These are phyloP conservation scores for Cybosia mesomella DNA, from an alignment of 2,888 invertebrate species.

Conservation along the genomic window DNA sequence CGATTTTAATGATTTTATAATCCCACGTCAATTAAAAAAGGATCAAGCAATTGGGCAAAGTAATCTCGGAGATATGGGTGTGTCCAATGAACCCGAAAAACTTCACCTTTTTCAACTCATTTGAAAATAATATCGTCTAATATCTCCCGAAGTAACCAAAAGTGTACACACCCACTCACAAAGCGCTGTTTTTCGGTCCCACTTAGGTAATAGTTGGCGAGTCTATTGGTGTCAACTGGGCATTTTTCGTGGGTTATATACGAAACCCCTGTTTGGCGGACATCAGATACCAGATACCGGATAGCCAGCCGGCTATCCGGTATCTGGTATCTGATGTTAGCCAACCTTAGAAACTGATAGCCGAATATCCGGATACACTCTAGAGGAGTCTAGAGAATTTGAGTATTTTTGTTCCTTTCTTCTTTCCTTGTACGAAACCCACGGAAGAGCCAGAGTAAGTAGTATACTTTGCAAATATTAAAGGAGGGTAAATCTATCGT, in stretches of 20 bases:
- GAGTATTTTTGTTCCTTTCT: neutral
- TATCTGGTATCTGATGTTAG: too few relatives aligned
- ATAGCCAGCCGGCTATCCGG: too few relatives aligned
- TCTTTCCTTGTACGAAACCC: neutral
- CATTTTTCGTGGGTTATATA: too few relatives aligned
- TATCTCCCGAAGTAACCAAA: neutral
- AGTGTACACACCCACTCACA: neutral
- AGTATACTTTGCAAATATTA: neutral
- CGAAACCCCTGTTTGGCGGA: too few relatives aligned
- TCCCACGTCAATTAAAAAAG: neutral
- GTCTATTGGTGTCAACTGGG: neutral
- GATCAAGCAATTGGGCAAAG: neutral
- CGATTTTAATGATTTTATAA: neutral
- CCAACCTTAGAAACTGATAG: too few relatives aligned
- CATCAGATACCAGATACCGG: neutral
- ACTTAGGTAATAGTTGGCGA: neutral
- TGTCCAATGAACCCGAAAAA: neutral
- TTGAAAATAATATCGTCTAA: neutral
- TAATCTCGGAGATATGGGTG: neutral
- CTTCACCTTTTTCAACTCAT: neutral
- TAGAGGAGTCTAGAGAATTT: too few relatives aligned
- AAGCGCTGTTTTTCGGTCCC: neutral
- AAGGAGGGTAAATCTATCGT: slow-evolving; percentile 10
- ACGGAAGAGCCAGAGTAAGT: neutral
- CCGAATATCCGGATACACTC: too few relatives aligned